A percentile compares a stretch with the other conserved stretches of the same genome.
Evolutionary conservation across 1,140 invertebrate genomes (phyloP).

Genomic region (Eufriesea mexicana): DNA sequence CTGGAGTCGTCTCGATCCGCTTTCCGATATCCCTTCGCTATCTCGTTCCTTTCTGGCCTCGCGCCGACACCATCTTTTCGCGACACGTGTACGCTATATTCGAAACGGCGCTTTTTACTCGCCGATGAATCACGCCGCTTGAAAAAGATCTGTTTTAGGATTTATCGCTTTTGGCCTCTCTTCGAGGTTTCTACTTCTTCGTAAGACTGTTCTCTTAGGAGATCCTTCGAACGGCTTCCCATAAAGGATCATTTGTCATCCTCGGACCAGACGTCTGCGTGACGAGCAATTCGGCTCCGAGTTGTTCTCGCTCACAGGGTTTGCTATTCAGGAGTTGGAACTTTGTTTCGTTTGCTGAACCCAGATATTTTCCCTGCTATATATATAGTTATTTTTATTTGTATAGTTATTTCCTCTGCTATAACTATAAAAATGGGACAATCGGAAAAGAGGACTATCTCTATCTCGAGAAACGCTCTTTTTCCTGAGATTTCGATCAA

Average conservation of each 20-base stretch:
- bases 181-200: background rate
- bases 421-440: no score
- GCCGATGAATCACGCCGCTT: background rate
- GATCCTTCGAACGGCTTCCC: background rate
- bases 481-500: no score
- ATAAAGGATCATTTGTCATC: no score
- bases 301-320: no score
- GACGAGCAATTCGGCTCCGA: no score
- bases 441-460: no score
- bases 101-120: background rate
- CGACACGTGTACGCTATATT: background rate
- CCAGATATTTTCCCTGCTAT: no score
- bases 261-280: no score
- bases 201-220: background rate
- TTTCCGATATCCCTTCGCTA: slow-evolving; percentile 1
- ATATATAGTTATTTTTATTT: no score
- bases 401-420: no score
- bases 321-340: no score
- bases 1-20: slow-evolving; percentile 13
- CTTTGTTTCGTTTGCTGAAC: background rate
- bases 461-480: no score
- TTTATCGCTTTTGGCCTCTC: background rate
- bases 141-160: background rate
- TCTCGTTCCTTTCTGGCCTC: background rate
- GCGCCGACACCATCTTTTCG: background rate